phyloP scores from a whole-genome alignment of 2,113 vertebrate species.

The Corydoras sp. region DNA sequence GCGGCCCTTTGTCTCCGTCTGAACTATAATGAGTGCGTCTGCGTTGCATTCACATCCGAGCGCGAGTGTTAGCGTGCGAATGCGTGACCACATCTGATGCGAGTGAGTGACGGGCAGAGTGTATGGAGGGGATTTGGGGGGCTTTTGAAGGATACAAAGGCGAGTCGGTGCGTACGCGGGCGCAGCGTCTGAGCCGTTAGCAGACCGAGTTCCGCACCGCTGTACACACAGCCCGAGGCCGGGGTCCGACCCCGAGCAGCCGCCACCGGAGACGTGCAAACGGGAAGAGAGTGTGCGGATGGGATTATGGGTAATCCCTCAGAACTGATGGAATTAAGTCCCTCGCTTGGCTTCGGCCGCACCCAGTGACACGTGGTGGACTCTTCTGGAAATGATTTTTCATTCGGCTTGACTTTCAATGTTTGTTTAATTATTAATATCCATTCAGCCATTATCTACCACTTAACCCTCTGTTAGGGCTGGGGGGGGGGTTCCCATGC shows the following conservation, averaged over 20 bases:
- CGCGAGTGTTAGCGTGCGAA: not conserved
- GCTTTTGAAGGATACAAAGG: conserved; percentile 14
- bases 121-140: conserved; percentile 13
- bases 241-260: conserved; percentile 21
- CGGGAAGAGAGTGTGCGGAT: conserved; percentile 25
- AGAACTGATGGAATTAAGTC: conserved; percentile 37
- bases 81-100: conserved; percentile 8
- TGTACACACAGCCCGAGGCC: conserved; percentile 30
- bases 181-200: conserved; percentile 10
- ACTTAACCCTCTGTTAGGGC: no score
- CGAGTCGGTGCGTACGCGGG: not conserved
- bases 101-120: conserved; percentile 26
- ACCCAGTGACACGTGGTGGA: not conserved
- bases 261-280: conserved; percentile 16
- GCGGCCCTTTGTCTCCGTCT: not conserved
- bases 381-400: conserved; percentile 9
- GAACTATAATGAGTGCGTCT: conserved; percentile 16
- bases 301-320: conserved; percentile 30
- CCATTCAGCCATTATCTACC: no score
- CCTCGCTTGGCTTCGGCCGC: not conserved
- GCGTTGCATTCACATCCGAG: not conserved
- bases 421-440: not conserved
- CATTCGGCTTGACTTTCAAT: not conserved
- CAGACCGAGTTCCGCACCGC: conserved; percentile 21
- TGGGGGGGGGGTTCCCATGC: no score